Evolutionary conservation across 1,140 invertebrate species (phyloP).

Genomic region (Drosophila sechellia): DNA sequence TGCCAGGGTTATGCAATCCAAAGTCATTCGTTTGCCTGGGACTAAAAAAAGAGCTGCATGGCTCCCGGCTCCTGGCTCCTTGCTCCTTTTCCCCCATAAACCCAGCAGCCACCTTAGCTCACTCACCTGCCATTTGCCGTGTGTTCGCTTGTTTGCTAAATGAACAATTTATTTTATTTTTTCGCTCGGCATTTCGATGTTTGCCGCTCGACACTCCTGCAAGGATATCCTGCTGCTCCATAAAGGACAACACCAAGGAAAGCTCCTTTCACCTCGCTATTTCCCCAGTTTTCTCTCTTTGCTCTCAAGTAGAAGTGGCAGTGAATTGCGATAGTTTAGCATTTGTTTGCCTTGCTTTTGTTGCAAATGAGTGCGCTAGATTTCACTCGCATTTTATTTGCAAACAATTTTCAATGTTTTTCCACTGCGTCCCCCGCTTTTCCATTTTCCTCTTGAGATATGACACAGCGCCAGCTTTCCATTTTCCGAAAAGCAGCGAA

Average conservation of each 20-base stretch:
- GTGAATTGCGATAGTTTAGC: slow-evolving; percentile 71
- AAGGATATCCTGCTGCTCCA: slow-evolving; percentile 51
- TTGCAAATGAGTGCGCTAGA: slow-evolving; percentile 75
- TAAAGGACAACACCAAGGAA: slow-evolving; percentile 50
- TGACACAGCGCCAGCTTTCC: slow-evolving; percentile 14
- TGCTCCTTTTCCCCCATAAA: slow-evolving; percentile 1
- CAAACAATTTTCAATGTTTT: slow-evolving; percentile 62
- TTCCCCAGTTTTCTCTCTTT: background rate
- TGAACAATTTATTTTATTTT: slow-evolving; percentile 59
- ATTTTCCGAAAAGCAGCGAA: slow-evolving; percentile 6
- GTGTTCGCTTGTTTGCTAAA: slow-evolving; percentile 53
- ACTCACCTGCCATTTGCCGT: slow-evolving; percentile 29
- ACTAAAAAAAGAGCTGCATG: slow-evolving; percentile 12
- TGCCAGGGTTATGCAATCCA: slow-evolving; percentile 30
- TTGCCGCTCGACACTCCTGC: slow-evolving; percentile 22
- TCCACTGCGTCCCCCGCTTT: slow-evolving; percentile 3
- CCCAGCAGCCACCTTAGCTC: background rate
- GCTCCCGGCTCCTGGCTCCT: background rate
- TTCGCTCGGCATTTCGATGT: slow-evolving; percentile 35
- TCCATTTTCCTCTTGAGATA: slow-evolving; percentile 15
- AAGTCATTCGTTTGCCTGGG: slow-evolving; percentile 32
- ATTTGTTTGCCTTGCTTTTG: slow-evolving; percentile 74
- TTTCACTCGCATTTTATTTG: slow-evolving; percentile 78
- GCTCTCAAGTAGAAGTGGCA: slow-evolving; percentile 27
- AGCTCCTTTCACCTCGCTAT: slow-evolving; percentile 1